Evolutionary conservation across 2,797 vertebrate species (phyloP).

Genomic region (Rhinella marina): DNA sequence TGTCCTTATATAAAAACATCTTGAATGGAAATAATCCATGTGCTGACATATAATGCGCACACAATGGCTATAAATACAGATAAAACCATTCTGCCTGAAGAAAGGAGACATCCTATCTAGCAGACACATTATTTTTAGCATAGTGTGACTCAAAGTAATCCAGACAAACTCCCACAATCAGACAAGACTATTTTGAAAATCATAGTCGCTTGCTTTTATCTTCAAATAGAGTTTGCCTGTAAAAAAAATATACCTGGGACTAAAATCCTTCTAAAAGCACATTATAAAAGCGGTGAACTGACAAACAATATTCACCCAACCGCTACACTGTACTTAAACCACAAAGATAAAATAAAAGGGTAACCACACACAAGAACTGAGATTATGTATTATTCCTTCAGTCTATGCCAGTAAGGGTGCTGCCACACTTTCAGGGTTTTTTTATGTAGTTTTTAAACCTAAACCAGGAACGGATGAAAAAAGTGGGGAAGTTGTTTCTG

Average conservation of each 20-base stretch:
- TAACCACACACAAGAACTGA: neutral
- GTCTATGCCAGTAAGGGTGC: too few species aligned
- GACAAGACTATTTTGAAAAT: neutral
- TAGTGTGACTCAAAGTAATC: conserved; percentile 32
- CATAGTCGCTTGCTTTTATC: conserved; percentile 9
- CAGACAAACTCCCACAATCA: conserved; percentile 27
- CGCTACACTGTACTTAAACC: neutral
- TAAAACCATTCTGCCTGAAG: neutral
- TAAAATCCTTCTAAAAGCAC: neutral
- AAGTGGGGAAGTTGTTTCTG: too few species aligned
- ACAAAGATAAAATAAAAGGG: neutral
- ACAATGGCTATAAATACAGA: conserved; percentile 17
- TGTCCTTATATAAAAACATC: neutral
- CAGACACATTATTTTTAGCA: conserved; percentile 19
- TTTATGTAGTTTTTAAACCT: too few species aligned
- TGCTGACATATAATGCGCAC: neutral
- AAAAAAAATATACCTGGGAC: neutral
- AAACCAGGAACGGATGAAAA: too few species aligned
- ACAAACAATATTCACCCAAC: neutral
- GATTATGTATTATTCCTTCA: neutral
- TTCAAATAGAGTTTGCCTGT: neutral
- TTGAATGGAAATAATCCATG: neutral
- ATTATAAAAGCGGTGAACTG: neutral
- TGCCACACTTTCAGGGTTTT: too few species aligned
- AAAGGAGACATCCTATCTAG: conserved; percentile 23